Base-by-base conservation (phyloP, 2,113 vertebrate genomes). In the Gymnarchus niloticus region DNA sequence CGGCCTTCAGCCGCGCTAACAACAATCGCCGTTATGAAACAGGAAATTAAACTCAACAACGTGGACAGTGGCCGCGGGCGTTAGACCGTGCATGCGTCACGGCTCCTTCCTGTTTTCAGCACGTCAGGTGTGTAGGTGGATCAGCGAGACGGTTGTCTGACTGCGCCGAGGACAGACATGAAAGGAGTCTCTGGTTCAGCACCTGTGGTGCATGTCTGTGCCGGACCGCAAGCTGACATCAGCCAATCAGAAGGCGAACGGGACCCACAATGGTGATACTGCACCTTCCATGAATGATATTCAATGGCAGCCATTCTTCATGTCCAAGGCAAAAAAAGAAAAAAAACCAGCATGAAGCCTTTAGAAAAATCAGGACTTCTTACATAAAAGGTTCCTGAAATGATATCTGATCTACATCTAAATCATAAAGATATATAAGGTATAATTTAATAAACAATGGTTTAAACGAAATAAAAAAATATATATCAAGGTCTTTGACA, bases 31-130 rank as follows among this genome's bases (percentile, higher is more conserved):
- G n/a, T n/a, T 7, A 14, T 41, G 65, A 41, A 19, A 14, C 28
- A 49, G 46, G 6, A 37, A 80, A 48, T 12, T 5, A 80, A 80
- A 3, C 41, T 2, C 9, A 49, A n/a, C 48, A 80, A 23, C 77
- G 7, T 0, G 2, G 10, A 10, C 17, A n/a, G 46, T 9, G 0
- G n/a, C 23, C 14, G 14, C 1, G 14, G 14, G 28, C 2, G 28
- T 5, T 37, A 19, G 25, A 69, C 3, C 19, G 3, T 23, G 41
- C 8, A 1, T 5, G n/a, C 9, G 21, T 6, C 9, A 21, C 9
- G 41, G 77, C 46, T 23, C 49, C 48, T 81, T 81, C 77, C 77
- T 81, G 77, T 81, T 81, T 51, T 81, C 44, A 81, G 21, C 10
- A 14, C 10, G 76, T 80, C 76, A 80, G 76, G 76, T 48, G 76